A percentile compares a stretch with the other conserved stretches of the same genome.
Evolutionary conservation across 1,140 invertebrate genomes (phyloP).

Genomic region (Pentalonia nigronervosa): DNA sequence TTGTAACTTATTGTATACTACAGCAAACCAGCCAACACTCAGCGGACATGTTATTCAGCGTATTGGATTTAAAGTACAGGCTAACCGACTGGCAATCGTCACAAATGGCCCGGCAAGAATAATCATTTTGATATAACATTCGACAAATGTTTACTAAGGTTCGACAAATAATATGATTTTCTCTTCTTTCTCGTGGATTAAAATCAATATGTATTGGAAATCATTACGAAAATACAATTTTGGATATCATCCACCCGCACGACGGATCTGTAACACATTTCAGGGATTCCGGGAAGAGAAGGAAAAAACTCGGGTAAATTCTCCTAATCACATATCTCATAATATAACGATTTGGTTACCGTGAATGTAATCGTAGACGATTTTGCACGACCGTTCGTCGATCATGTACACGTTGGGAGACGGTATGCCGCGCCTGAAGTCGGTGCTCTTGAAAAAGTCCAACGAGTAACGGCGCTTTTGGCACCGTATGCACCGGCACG

Average conservation of each 20-base stretch:
- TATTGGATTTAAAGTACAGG: background rate
- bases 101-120: background rate
- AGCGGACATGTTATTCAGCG: background rate
- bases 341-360: background rate
- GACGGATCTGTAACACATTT: too few species aligned
- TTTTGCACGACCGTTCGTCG: slow-evolving; percentile 30
- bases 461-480: slow-evolving; percentile 46
- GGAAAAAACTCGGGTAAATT: background rate
- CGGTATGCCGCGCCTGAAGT: slow-evolving; percentile 52
- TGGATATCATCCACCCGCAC: too few species aligned
- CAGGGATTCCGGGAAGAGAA: too few species aligned
- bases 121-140: background rate
- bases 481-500: slow-evolving; percentile 21
- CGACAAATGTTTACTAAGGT: background rate
- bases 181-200: background rate
- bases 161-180: background rate
- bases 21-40: too few species aligned
- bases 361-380: slow-evolving; percentile 28
- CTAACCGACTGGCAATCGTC: background rate
- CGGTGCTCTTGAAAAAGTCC: slow-evolving; percentile 47
- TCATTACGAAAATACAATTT: background rate
- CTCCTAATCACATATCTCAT: background rate
- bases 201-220: background rate
- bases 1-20: too few species aligned
- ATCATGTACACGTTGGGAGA: slow-evolving; percentile 60